Evolutionary conservation across 2,888 invertebrate species (phyloP).

Genomic region (Polydrusus pterygomalis): DNA sequence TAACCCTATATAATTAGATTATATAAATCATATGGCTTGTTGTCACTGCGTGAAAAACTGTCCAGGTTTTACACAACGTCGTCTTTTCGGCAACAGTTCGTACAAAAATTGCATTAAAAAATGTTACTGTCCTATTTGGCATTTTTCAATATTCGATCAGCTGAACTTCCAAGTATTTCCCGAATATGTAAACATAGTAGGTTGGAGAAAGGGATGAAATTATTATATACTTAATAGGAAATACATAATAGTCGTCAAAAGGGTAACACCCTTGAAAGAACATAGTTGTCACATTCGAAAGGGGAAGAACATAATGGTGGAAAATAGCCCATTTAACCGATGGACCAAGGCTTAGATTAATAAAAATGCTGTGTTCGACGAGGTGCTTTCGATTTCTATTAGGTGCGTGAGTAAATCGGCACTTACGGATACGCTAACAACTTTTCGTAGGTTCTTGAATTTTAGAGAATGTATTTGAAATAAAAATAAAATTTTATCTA

Average conservation of each 20-base stretch:
- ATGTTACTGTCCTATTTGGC: no score
- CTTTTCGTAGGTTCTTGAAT: not conserved
- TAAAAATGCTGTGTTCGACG: conserved; percentile 57
- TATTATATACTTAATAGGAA: conserved; percentile 66
- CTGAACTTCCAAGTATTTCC: no score
- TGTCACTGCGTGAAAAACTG: no score
- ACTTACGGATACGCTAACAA: not conserved
- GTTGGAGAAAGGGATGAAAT: conserved; percentile 59
- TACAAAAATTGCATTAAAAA: no score
- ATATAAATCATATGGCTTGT: no score
- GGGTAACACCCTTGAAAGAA: conserved; percentile 65
- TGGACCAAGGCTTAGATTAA: conserved; percentile 58
- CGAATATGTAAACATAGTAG: no score
- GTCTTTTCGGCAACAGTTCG: no score
- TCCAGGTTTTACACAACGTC: no score
- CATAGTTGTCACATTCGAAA: conserved; percentile 63
- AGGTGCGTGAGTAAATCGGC: conserved; percentile 2
- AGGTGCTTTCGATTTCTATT: conserved; percentile 30
- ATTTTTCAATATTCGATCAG: no score
- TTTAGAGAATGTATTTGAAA: no score
- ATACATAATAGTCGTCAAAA: conserved; percentile 65
- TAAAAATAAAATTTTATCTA: no score
- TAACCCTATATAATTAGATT: no score
- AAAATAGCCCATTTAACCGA: conserved; percentile 61
- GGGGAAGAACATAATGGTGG: conserved; percentile 62